Evolutionary conservation across 1,140 invertebrate genomes (phyloP).

Genomic region (Rhynchophorus ferrugineus): DNA sequence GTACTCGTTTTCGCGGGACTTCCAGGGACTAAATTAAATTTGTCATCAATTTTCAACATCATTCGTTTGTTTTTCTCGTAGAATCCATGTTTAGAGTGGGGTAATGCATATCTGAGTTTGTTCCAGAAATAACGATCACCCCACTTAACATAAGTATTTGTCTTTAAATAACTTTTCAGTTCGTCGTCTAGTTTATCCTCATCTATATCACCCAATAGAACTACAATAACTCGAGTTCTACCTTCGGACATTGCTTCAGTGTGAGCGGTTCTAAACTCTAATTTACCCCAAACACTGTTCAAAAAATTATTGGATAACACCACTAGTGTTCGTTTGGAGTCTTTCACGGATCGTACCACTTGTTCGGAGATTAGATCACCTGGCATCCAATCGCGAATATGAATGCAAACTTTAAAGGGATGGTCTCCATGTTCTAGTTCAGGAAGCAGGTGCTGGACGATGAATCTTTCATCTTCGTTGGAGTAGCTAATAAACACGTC

Average conservation of each 20-base stretch:
- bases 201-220: slow-evolving; percentile 69
- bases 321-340: slow-evolving; percentile 73
- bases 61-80: slow-evolving; percentile 9
- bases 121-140: slow-evolving; percentile 82
- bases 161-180: slow-evolving; percentile 66
- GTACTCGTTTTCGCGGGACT: slow-evolving; percentile 16
- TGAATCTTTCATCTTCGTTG: slow-evolving; percentile 69
- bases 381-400: slow-evolving; percentile 71
- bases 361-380: slow-evolving; percentile 73
- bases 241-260: slow-evolving; percentile 64
- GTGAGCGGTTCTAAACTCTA: slow-evolving; percentile 79
- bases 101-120: slow-evolving; percentile 61
- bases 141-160: slow-evolving; percentile 82
- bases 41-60: slow-evolving; percentile 20
- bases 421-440: slow-evolving; percentile 54
- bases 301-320: slow-evolving; percentile 76
- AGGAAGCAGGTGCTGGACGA: slow-evolving; percentile 58
- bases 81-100: slow-evolving; percentile 18
- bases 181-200: slow-evolving; percentile 62
- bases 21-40: slow-evolving; percentile 13
- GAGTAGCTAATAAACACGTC: slow-evolving; percentile 87
- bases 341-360: slow-evolving; percentile 68
- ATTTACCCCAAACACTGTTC: slow-evolving; percentile 73
- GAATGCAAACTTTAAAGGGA: slow-evolving; percentile 64
- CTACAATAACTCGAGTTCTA: slow-evolving; percentile 52